Base-by-base conservation (phyloP, 2,797 vertebrate genomes). In the Manis javanica region DNA sequence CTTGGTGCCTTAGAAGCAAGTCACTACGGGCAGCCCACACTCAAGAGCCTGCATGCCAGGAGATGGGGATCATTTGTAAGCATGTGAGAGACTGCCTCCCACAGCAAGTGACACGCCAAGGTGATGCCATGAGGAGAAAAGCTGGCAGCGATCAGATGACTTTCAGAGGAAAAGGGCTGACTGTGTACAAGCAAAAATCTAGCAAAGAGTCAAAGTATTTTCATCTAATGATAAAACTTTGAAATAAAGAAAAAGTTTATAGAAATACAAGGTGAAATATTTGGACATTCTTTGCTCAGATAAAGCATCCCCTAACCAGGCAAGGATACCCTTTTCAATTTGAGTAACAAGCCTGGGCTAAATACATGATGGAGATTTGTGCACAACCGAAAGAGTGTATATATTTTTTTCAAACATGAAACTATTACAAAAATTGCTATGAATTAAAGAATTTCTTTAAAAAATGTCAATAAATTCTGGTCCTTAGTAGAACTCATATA, bases 361-460 rank as follows among this genome's bases (percentile, higher is more conserved):
- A 42, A 8, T 1, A 9, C 42, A 61, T 24, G 71, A 26, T 12
- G 34, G 4, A 9, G 26, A 46, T 11, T 8, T 10, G 26, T 26
- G 34, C 3, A 9, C 19, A 18, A 5, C 0, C 11, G 19, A 26
- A 4, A n/a, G 3, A 3, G 0, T 6, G n/a, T 16, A 7, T 37
- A 12, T 7, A 5, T 24, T 42, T 7, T 77, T 90, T 37, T 29
- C 29, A 66, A 64, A 55, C n/a, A 46, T 16, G 10, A 69, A 85
- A 46, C 9, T 18, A 31, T 23, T 6, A 34, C 21, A 23, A 71
- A 71, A 49, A 7, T 15, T 14, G 12, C 16, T 55, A 21, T 2
- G 53, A 68, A 63, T 75, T 68, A 37, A 39, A 39, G 53, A 51
- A 2, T 19, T 8, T n/a, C 51, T 42, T 55, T 23, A 84, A 46